These are phyloP conservation scores for Drosophila sulfurigaster DNA, from an alignment of 1,140 invertebrate genomes.

Conservation along the genomic window DNA sequence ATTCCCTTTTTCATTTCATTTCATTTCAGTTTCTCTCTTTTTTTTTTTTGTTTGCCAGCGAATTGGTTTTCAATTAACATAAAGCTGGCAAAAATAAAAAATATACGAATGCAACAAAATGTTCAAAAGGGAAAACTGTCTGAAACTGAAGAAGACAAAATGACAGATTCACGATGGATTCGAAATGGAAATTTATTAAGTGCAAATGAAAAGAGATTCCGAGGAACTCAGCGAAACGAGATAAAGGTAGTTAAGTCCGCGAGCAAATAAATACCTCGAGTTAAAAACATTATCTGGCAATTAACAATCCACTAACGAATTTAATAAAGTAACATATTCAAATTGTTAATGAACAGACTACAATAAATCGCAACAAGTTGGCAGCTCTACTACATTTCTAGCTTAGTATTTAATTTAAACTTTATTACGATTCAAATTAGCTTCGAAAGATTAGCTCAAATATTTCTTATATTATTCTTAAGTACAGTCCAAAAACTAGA, in stretches of 20 bases:
- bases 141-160: not conserved
- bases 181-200: not conserved
- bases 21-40: constrained; percentile 25
- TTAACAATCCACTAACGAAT: not conserved
- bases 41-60: constrained; percentile 60
- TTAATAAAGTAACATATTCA: not conserved
- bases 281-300: not conserved
- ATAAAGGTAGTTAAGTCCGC: not conserved
- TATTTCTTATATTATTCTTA: no score
- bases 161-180: constrained; percentile 2
- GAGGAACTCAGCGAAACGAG: not conserved
- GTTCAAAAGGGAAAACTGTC: not conserved
- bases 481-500: no score
- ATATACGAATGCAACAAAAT: constrained; percentile 27
- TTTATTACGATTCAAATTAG: no score
- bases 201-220: not conserved
- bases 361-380: not conserved
- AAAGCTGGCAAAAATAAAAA: constrained; percentile 65
- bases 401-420: no score
- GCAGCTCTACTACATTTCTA: not conserved
- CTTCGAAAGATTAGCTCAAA: no score
- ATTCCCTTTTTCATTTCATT: constrained; percentile 20
- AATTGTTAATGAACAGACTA: no score
- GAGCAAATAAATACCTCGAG: no score
- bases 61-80: constrained; percentile 80